Evolutionary conservation across 1,140 invertebrate genomes (phyloP), one percentile per base, ranked within the genome.

Genomic region (Contarinia nasturtii): DNA sequence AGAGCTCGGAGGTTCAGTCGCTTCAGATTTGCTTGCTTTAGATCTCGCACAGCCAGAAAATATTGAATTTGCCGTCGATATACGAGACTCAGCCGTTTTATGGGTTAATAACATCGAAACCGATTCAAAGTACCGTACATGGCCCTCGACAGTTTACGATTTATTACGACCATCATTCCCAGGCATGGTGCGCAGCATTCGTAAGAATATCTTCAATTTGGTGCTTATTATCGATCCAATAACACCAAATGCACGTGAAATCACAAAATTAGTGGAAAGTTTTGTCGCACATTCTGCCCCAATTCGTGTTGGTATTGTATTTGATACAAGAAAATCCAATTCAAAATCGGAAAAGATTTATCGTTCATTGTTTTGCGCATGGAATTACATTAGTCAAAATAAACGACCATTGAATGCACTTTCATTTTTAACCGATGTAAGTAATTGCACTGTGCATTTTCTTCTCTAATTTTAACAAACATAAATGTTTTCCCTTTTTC

Each of bases 101-200:
- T 98, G 89, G 80, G 69, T 96, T 4, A 98, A 98, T 63, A 87
- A 98, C 64, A 79, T 99, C 43, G 93, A 98, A 67, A 77, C 73
- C 8, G 94, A 98, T 69, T 72, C 76, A 41, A 75, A 81, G 45
- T 96, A 96, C 57, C 69, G 71, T 12, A 72, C 80, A 46, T 98
- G 93, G 94, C 82, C 90, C 0, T 69, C 75, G 2, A 88, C 81
- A 38, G 73, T 93, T 43, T 83, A 85, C 59, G 89, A 97, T 53
- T 67, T 99, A 45, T 68, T 99, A 38, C 72, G 91, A 47, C 93
- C 94, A 37, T 93, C 91, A 0, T 98, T 94, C 60, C 92, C 93
- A 11, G 94, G 94, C 33, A 96, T 97, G 89, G 66, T 99, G 36
- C 68, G 94, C 51, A 88, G 84, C 57, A 77, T 99, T 51, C 76